phyloP scores from a whole-genome alignment of 2,888 invertebrate genomes.

The Euphydryas editha region DNA sequence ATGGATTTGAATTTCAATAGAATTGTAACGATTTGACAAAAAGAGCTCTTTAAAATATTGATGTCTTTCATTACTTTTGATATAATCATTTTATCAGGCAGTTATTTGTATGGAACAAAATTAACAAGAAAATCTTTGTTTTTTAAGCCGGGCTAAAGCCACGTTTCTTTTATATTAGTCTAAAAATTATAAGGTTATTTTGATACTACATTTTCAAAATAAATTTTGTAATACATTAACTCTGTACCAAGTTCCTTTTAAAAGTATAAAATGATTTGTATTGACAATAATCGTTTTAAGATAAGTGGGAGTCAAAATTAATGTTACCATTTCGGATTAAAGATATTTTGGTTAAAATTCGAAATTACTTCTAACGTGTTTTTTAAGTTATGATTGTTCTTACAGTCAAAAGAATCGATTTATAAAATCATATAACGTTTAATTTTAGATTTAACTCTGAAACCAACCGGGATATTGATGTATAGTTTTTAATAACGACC shows the following conservation, averaged over 20 bases:
- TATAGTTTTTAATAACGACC: background rate
- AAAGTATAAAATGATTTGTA: conserved; percentile 34
- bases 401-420: conserved; percentile 1
- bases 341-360: conserved; percentile 2
- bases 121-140: too few relatives aligned
- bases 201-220: background rate
- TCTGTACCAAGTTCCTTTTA: conserved; percentile 4
- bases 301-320: conserved; percentile 48
- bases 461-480: conserved; percentile 4
- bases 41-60: too few relatives aligned
- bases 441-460: background rate
- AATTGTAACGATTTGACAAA: too few relatives aligned
- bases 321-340: conserved; percentile 46
- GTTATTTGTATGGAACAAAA: too few relatives aligned
- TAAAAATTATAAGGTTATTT: background rate
- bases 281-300: conserved; percentile 49
- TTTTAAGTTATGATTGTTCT: conserved; percentile 10
- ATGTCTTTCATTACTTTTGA: too few relatives aligned
- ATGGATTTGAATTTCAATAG: too few relatives aligned
- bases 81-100: too few relatives aligned
- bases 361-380: conserved; percentile 16
- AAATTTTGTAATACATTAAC: background rate
- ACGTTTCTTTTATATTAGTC: too few relatives aligned
- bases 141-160: background rate
- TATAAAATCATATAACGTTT: conserved; percentile 4